Conservation (phyloP, 2,113 vertebrate genomes). For the Monopterus albus region DNA sequence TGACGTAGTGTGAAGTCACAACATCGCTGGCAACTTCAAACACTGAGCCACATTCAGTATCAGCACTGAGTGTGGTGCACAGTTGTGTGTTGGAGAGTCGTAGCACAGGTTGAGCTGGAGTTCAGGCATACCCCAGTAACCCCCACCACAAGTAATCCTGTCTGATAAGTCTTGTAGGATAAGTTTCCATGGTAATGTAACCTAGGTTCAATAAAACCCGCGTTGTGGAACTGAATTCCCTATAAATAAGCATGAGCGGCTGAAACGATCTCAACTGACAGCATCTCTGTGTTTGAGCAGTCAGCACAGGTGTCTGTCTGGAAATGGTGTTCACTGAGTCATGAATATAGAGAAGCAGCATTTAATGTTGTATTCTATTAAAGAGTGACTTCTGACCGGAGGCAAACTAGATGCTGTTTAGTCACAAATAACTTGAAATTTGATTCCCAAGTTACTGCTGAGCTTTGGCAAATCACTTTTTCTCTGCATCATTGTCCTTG, state of each 20-base stretch:
- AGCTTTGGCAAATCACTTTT: constrained; percentile 10
- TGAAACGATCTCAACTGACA: neutral
- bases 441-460: neutral
- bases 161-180: too few species aligned
- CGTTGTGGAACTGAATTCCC: neutral
- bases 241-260: neutral
- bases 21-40: too few species aligned
- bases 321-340: constrained; percentile 46
- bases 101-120: too few species aligned
- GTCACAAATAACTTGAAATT: constrained; percentile 11
- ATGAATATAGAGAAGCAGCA: constrained; percentile 36
- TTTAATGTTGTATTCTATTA: constrained; percentile 40
- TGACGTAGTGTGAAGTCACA: neutral
- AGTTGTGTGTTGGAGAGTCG: too few species aligned
- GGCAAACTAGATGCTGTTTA: neutral
- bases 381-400: constrained; percentile 11
- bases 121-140: neutral
- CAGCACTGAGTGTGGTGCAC: neutral
- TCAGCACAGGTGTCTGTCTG: constrained; percentile 10
- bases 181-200: neutral
- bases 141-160: neutral
- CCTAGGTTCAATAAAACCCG: neutral
- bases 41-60: neutral
- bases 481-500: constrained; percentile 4
- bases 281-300: neutral